Conservation (phyloP, 1,140 invertebrate species). For the Asbolus verrucosus region DNA sequence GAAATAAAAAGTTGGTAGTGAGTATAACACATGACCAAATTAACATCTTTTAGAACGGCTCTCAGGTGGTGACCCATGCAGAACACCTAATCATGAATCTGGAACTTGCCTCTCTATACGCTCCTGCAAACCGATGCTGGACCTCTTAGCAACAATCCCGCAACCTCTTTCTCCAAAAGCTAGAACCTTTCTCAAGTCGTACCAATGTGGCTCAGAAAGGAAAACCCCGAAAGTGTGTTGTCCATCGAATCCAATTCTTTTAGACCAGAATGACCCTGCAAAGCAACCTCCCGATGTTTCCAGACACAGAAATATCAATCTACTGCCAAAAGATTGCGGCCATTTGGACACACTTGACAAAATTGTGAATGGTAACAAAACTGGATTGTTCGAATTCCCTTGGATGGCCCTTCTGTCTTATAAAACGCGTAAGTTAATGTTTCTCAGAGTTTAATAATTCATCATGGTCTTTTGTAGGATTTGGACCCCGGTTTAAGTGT, state of each 20-base stretch:
- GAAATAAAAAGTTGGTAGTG: too few relatives aligned
- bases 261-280: conserved; percentile 14
- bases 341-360: conserved; percentile 61
- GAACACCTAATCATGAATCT: conserved; percentile 60
- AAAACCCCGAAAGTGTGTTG: conserved; percentile 68
- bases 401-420: conserved; percentile 77
- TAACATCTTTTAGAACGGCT: too few relatives aligned
- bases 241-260: conserved; percentile 50
- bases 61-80: conserved; percentile 62
- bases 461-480: conserved; percentile 58
- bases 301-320: conserved; percentile 68
- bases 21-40: too few relatives aligned
- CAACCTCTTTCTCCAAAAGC: conserved; percentile 59
- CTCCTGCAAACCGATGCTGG: conserved; percentile 59
- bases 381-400: conserved; percentile 72
- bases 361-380: conserved; percentile 71
- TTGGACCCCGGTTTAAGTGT: conserved; percentile 69
- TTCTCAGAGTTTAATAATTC: background rate
- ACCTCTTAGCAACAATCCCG: conserved; percentile 47
- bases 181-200: conserved; percentile 59
- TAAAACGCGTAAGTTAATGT: conserved; percentile 62
- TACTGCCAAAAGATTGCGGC: conserved; percentile 67
- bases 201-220: conserved; percentile 67
- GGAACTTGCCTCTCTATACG: conserved; percentile 65
- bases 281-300: conserved; percentile 65